Conservation (phyloP, 1,140 invertebrate species). For the Magallana gigas region DNA sequence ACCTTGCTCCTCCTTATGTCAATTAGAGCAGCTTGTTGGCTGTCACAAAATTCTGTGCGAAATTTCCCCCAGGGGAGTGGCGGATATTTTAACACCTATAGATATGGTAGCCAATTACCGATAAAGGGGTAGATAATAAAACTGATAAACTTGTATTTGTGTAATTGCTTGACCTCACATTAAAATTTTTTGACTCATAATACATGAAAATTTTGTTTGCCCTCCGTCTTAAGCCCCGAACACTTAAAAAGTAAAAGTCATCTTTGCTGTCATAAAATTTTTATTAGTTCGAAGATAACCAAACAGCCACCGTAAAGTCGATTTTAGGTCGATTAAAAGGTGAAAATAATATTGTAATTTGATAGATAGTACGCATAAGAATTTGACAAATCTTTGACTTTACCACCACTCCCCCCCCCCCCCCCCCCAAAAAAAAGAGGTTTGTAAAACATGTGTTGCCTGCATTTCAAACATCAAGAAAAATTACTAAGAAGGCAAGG, state of each 20-base stretch:
- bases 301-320: background rate
- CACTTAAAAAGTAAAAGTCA: slow-evolving; percentile 3
- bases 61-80: no score
- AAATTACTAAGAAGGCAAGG: background rate
- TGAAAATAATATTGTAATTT: background rate
- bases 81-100: no score
- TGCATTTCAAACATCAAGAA: no score
- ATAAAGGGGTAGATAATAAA: slow-evolving; percentile 1
- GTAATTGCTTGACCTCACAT: slow-evolving; percentile 4
- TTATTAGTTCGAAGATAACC: background rate
- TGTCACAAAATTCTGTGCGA: no score
- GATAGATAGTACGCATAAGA: background rate
- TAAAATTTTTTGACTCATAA: background rate
- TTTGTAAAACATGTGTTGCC: no score
- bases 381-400: no score
- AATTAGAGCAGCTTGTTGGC: no score
- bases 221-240: background rate
- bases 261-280: background rate
- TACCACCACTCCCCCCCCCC: no score
- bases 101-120: background rate
- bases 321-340: no score
- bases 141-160: slow-evolving; percentile 1
- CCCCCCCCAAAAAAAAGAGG: no score
- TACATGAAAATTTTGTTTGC: slow-evolving; percentile 3
- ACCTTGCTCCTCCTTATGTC: no score